Percentiles rank a stretch among this genome's conserved stretches.
Evolutionary conservation across 2,113 vertebrate genomes (phyloP).

Genomic region (Pseudopipra pipra): DNA sequence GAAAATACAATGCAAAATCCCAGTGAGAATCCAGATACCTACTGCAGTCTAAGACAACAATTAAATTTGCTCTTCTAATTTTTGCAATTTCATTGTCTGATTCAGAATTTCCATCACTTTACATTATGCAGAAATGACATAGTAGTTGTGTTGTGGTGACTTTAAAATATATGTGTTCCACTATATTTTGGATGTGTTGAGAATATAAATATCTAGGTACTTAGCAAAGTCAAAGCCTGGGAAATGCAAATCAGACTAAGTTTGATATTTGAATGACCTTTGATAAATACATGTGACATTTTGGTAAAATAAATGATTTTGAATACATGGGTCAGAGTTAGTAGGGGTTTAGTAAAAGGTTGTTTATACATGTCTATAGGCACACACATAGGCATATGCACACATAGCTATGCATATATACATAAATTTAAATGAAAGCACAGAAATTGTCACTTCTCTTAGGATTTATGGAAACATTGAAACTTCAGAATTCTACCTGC

Average conservation of each 20-base stretch:
- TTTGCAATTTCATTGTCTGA: background rate
- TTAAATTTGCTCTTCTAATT: background rate
- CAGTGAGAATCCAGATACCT: background rate
- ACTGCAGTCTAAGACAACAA: background rate
- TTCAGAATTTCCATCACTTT: background rate
- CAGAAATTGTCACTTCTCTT: background rate
- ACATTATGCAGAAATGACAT: background rate
- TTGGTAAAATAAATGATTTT: background rate
- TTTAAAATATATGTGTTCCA: background rate
- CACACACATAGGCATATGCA: background rate
- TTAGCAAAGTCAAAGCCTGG: background rate
- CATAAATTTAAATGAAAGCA: background rate
- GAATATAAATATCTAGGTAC: background rate
- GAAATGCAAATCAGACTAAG: background rate
- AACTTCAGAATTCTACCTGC: background rate
- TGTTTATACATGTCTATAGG: background rate
- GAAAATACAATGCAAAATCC: background rate
- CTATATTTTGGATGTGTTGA: background rate
- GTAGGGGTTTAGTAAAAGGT: background rate
- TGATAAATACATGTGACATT: background rate
- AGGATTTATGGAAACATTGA: background rate
- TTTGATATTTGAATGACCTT: background rate
- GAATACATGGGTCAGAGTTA: background rate
- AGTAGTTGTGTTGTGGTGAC: background rate
- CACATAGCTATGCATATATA: fast-evolving